phyloP scores from a whole-genome alignment of 2,797 vertebrate genomes.

The Schizothorax lantsangensis region DNA sequence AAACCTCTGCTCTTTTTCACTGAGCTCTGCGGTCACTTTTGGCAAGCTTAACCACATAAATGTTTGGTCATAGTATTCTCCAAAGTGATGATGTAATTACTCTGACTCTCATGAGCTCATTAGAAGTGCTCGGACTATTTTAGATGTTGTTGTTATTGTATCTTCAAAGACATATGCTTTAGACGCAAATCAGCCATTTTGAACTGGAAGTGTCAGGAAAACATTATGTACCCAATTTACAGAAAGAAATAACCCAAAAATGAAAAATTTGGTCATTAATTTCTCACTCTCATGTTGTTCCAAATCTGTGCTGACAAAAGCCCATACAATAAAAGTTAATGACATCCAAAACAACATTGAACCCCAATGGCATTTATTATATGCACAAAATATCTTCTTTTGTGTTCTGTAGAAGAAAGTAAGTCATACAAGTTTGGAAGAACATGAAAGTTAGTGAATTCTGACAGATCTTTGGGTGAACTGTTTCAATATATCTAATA shows the following conservation, averaged over 20 bases:
- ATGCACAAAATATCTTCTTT: not conserved
- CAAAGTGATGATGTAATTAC: slow-evolving; percentile 57
- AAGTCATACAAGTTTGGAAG: not conserved
- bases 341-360: not conserved
- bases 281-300: slow-evolving; percentile 21
- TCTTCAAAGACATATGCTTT: slow-evolving; percentile 20
- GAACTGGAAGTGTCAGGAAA: not conserved
- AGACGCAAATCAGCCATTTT: not conserved
- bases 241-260: not conserved
- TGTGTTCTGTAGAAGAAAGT: not conserved
- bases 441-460: not conserved
- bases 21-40: slow-evolving; percentile 33
- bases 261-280: not conserved
- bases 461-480: not conserved
- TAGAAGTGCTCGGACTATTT: slow-evolving; percentile 43
- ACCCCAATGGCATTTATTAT: not conserved
- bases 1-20: slow-evolving; percentile 45
- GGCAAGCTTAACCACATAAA: slow-evolving; percentile 44
- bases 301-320: not conserved
- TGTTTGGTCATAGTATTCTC: slow-evolving; percentile 50
- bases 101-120: slow-evolving; percentile 45
- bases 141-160: slow-evolving; percentile 32
- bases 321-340: not conserved
- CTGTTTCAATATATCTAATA: not conserved
- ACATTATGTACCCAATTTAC: not conserved